Evolutionary conservation across 2,797 vertebrate genomes (phyloP).

Genomic region (Gymnoscopelus braueri): DNA sequence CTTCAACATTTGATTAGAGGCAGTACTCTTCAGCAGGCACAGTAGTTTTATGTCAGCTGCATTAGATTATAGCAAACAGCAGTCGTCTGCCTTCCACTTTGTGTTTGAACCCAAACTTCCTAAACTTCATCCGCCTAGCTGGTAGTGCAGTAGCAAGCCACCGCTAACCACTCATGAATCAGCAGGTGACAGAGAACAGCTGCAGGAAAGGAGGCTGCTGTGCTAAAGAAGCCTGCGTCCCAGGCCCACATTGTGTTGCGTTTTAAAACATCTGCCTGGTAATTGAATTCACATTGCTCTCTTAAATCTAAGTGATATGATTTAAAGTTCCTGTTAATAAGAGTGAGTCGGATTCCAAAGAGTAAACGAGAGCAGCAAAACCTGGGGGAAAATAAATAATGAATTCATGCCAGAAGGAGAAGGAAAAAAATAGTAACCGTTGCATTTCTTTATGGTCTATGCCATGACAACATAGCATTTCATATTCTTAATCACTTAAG

Average conservation of each 20-base stretch:
- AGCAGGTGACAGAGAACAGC: conserved; percentile 50
- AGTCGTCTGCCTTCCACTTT: conserved; percentile 29
- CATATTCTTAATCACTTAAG: conserved; percentile 27
- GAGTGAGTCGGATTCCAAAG: conserved; percentile 57
- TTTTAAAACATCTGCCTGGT: conserved; percentile 69
- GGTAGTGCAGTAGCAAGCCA: conserved; percentile 58
- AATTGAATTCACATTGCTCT: conserved; percentile 72
- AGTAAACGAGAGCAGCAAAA: conserved; percentile 40
- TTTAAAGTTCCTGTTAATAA: conserved; percentile 73
- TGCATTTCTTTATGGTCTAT: neutral
- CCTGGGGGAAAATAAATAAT: conserved; percentile 27
- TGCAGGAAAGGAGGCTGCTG: conserved; percentile 44
- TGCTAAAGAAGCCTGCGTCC: conserved; percentile 47
- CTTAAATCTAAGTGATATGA: conserved; percentile 70
- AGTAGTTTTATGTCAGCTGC: conserved; percentile 22
- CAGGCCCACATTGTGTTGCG: conserved; percentile 46
- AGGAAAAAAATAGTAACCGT: conserved; percentile 20
- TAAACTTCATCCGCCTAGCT: conserved; percentile 53
- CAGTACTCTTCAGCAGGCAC: conserved; percentile 25
- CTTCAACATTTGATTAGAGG: conserved; percentile 3
- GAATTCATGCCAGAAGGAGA: conserved; percentile 26
- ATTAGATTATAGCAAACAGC: conserved; percentile 38
- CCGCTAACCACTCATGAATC: conserved; percentile 67
- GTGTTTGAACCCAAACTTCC: conserved; percentile 43
- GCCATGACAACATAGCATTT: conserved; percentile 43